Evolutionary conservation across 2,888 invertebrate species (phyloP), one percentile per base, ranked within the genome.

Genomic region (Trissolcus brochymenae): DNA sequence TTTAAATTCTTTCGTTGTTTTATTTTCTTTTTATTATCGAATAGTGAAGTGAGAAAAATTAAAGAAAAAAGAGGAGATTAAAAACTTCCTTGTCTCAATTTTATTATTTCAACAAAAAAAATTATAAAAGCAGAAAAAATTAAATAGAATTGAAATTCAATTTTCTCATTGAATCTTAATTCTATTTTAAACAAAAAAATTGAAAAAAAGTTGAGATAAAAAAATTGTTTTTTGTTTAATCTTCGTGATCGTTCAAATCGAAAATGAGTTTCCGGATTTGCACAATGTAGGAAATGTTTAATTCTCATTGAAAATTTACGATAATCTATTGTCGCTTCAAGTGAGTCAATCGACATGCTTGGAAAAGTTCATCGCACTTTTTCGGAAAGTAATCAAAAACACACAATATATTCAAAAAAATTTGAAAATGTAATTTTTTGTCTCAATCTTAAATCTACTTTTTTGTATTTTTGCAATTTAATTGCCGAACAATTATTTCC

Each of bases 281-380:
- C 75, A 65, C 70, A 76, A 71, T 76, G 43, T 76, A 61, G 76
- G 76, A 76, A 76, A 71, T 61, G 56, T 65, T 71, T 65, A 70
- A 76, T 76, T 76, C 56, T 25, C 64, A 60, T 62, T 68, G 62
- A 65, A 76, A 76, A 66, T 21, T 21, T 60, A 41, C 55, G 54
- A 53, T 66, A 56, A 61, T 65, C 70, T 76, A 61, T 76, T 65
- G 13, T 76, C 70, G 66, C 61, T 66, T 13, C 76, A 70, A 70
- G 70, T 76, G 70, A 76, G 76, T 53, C 76, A 76, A 76, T 66
- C 65, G 70, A 70, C 76, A 76, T 57, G 76, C 76, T 59, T 74
- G 74, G 62, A 62, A 68, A 74, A 75, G 35, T 74, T 40, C 74
- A 74, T 67, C 61, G 62, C 56, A 50, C 14, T 17, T 14, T 50